Conservation (phyloP, 2,888 invertebrate species). For the Lasioglossum lativentre region DNA sequence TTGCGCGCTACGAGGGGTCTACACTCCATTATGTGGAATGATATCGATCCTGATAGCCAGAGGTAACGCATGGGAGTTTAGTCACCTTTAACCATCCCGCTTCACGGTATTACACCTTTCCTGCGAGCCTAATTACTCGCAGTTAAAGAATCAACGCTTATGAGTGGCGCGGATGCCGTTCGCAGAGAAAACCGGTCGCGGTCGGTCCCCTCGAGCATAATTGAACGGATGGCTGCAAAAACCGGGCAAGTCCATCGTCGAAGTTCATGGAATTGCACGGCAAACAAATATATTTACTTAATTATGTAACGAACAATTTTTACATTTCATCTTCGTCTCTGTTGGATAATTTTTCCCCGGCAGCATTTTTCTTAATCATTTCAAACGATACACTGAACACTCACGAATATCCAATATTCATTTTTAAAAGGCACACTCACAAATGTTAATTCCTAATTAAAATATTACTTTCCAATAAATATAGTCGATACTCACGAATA, state of each 20-base stretch:
- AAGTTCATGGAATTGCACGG: background rate
- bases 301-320: no score
- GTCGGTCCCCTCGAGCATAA: constrained; percentile 44
- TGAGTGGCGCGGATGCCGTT: background rate
- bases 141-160: constrained; percentile 46
- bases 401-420: no score
- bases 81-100: constrained; percentile 1
- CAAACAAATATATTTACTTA: background rate
- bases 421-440: no score
- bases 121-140: constrained; percentile 26
- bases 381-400: no score
- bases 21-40: background rate
- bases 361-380: no score
- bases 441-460: no score
- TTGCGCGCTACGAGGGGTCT: background rate
- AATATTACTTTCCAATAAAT: no score
- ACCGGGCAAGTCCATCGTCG: constrained; percentile 22
- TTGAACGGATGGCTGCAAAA: constrained; percentile 41
- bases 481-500: no score
- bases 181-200: constrained; percentile 52
- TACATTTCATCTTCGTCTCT: background rate
- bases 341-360: no score
- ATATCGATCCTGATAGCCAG: background rate
- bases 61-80: background rate
- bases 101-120: background rate